Evolutionary conservation across 2,888 invertebrate genomes (phyloP).

Genomic region (Ptychoptera contaminata): DNA sequence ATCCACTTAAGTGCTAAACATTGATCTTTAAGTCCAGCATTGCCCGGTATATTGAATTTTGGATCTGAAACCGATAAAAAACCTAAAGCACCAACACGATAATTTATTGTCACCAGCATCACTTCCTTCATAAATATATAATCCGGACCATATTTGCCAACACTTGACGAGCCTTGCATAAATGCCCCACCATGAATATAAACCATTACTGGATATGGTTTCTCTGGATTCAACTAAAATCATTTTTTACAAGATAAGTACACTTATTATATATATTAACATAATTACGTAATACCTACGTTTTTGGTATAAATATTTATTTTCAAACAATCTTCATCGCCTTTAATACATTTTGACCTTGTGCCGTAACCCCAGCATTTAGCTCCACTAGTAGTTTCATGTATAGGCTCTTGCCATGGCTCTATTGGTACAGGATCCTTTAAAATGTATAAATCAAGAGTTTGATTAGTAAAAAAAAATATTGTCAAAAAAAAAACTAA

Average conservation of each 20-base stretch:
- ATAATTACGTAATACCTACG: not conserved
- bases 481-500: not conserved
- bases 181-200: slow-evolving; percentile 37
- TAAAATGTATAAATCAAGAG: slow-evolving; percentile 8
- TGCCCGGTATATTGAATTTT: slow-evolving; percentile 25
- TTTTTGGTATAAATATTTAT: slow-evolving; percentile 22
- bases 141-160: slow-evolving; percentile 30
- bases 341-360: not conserved
- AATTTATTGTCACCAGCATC: slow-evolving; percentile 13
- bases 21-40: slow-evolving; percentile 18
- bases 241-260: too few species aligned
- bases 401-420: slow-evolving; percentile 29
- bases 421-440: slow-evolving; percentile 29
- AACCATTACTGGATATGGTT: slow-evolving; percentile 29
- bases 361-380: not conserved
- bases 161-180: slow-evolving; percentile 30
- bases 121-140: slow-evolving; percentile 33
- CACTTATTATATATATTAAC: too few species aligned
- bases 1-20: slow-evolving; percentile 25
- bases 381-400: slow-evolving; percentile 20
- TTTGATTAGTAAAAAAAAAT: not conserved
- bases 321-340: not conserved
- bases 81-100: slow-evolving; percentile 30
- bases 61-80: slow-evolving; percentile 24
- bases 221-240: slow-evolving; percentile 14